Evolutionary conservation across 2,113 vertebrate genomes (phyloP), one percentile per base, ranked within the genome.

Genomic region (Grammomys dolichurus): DNA sequence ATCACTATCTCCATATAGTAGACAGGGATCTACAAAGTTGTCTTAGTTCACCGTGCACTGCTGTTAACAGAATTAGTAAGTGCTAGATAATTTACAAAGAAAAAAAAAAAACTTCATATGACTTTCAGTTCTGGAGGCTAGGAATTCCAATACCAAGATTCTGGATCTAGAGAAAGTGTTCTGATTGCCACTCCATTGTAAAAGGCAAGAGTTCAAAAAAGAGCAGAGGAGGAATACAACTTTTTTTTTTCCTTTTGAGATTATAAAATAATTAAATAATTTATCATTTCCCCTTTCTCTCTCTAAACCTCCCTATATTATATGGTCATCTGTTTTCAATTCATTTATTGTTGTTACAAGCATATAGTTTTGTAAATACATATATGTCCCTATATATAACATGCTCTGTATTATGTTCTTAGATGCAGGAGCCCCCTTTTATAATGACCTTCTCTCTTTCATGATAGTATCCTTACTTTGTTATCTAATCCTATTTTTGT

Each of bases 211-310:
- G 14, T 6, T 2, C 40, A 24, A 69, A 40, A 69, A n/a, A 69
- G 24, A n/a, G 16, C 9, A 28, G 36, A 19, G n/a, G 17, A 43
- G 26, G 5, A 31, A 33, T 5, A 20, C 13, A 69, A 17, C 31
- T 54, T 16, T 54, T 80, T 80, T 58, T 17, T 63, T 43, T 65
- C 7, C 60, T 31, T 9, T 33, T 33, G 40, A 63, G 7, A 63
- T 65, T 81, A 81, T 58, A 81, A n/a, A 65, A 87, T 58, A n/a
- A n/a, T 81, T n/a, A 81, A 81, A 58, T 81, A n/a, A 58, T n/a
- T n/a, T 56, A 10, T 75, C 4, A 16, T 40, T 24, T 43, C 9
- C 75, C 24, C 12, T 7, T 48, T 31, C 4, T n/a, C 20, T 20
- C 19, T 24, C 36, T 22, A 58, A 58, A 81, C 5, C 2, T n/a